Conservation (phyloP, 2,113 vertebrate species). For the Rhegmatorhina hoffmannsi region DNA sequence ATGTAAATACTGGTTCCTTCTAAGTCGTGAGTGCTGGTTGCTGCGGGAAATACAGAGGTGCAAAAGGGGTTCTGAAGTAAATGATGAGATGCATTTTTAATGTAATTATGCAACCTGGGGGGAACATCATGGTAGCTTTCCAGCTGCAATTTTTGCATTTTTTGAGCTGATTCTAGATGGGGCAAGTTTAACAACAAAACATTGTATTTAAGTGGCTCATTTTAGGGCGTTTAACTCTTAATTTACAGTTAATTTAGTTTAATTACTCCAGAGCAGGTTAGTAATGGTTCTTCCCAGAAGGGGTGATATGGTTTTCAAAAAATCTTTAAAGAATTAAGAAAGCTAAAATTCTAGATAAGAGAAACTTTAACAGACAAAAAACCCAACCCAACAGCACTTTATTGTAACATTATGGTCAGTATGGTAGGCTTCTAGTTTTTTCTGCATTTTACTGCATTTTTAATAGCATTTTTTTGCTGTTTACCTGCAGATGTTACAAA, state of each 20-base stretch:
- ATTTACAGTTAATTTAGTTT: constrained; percentile 14
- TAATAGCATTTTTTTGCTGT: constrained; percentile 40
- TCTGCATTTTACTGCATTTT: constrained; percentile 35
- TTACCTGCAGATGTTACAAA: constrained; percentile 50
- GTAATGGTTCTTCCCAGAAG: neutral
- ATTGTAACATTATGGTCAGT: constrained; percentile 22
- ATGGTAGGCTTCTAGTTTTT: constrained; percentile 10
- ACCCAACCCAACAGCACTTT: constrained; percentile 52
- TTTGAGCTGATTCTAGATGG: neutral
- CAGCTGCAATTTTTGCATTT: constrained; percentile 8
- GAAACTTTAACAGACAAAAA: neutral
- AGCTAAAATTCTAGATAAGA: neutral
- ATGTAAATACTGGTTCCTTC: constrained; percentile 47
- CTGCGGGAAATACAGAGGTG: neutral
- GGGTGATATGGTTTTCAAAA: neutral
- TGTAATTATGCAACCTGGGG: constrained; percentile 32
- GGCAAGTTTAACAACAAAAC: neutral
- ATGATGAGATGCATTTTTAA: constrained; percentile 34
- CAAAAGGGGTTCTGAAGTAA: neutral
- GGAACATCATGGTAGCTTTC: neutral
- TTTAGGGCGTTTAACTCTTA: constrained; percentile 15
- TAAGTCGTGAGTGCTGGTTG: neutral
- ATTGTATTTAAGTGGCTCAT: constrained; percentile 25
- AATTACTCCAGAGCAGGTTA: neutral
- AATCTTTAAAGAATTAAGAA: neutral